Evolutionary conservation across 2,888 invertebrate genomes (phyloP).

Genomic region (Diplazon laetatorius): DNA sequence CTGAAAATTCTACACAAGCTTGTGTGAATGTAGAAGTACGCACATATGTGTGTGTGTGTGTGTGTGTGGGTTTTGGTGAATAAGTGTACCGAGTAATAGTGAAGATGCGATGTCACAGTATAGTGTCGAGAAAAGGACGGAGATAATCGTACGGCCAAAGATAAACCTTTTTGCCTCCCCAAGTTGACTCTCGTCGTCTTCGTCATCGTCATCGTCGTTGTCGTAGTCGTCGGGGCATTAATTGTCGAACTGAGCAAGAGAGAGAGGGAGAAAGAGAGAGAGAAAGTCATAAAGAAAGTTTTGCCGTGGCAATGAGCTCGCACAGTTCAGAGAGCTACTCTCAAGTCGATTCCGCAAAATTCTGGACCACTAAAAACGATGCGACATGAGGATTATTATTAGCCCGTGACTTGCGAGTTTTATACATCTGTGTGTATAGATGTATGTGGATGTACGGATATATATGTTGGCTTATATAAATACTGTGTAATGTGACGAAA

Average conservation of each 20-base stretch:
- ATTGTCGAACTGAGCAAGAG: conserved; percentile 55
- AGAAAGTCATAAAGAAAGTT: conserved; percentile 62
- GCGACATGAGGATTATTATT: conserved; percentile 58
- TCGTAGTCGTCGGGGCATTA: conserved; percentile 55
- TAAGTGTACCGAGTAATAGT: background rate
- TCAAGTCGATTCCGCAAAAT: conserved; percentile 54
- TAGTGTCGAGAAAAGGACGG: conserved; percentile 15
- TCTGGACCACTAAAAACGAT: conserved; percentile 11
- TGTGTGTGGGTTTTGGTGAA: background rate
- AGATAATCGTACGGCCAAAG: conserved; percentile 61
- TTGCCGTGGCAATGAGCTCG: conserved; percentile 18
- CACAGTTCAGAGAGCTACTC: conserved; percentile 1
- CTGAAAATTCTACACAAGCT: conserved; percentile 19
- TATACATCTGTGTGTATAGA: too few relatives aligned
- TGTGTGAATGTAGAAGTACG: conserved; percentile 3
- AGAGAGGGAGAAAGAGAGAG: too few relatives aligned
- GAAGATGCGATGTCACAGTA: conserved; percentile 20
- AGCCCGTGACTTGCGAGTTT: conserved; percentile 46
- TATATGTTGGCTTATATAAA: too few relatives aligned
- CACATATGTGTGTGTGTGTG: background rate
- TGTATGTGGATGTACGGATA: too few relatives aligned
- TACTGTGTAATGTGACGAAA: conserved; percentile 61
- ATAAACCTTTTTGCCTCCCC: conserved; percentile 62
- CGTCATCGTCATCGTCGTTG: too few relatives aligned
- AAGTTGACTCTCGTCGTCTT: conserved; percentile 45